phyloP scores from a whole-genome alignment of 2,888 invertebrate species.

The Cabera pusaria region DNA sequence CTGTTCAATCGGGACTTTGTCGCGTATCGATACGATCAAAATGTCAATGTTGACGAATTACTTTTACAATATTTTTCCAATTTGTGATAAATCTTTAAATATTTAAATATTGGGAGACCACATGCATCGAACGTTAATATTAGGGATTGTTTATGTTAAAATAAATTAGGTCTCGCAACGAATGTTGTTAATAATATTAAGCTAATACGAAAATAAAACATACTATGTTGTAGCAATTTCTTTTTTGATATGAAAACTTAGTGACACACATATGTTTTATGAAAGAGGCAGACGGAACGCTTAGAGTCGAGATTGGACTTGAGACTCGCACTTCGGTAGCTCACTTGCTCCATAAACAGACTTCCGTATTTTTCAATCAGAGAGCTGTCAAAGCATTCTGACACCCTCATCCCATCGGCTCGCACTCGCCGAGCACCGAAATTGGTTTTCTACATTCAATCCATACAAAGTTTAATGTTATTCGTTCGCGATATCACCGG shows the following conservation, averaged over 20 bases:
- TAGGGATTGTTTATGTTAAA: too few species aligned
- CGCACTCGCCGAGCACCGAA: slow-evolving; percentile 83
- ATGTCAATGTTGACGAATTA: background rate
- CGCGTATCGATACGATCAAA: slow-evolving; percentile 1
- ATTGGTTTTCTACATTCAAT: slow-evolving; percentile 85
- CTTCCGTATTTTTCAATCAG: slow-evolving; percentile 86
- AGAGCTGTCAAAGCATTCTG: slow-evolving; percentile 85
- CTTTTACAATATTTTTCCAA: too few species aligned
- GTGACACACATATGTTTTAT: too few species aligned
- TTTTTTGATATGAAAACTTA: too few species aligned
- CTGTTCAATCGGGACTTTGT: slow-evolving; percentile 14
- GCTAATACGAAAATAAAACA: too few species aligned
- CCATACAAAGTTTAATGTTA: slow-evolving; percentile 84
- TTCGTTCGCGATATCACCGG: slow-evolving; percentile 83
- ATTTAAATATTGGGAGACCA: too few species aligned
- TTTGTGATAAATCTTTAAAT: too few species aligned
- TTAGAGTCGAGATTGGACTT: slow-evolving; percentile 27
- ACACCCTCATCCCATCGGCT: slow-evolving; percentile 84
- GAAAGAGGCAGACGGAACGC: too few species aligned
- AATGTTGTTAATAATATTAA: too few species aligned
- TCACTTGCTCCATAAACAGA: slow-evolving; percentile 82
- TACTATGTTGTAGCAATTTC: too few species aligned
- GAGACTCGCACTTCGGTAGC: slow-evolving; percentile 45
- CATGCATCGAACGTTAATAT: too few species aligned
- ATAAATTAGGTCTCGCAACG: too few species aligned